Conservation (phyloP, 2,113 vertebrate genomes). For the Hemibagrus wyckioides region DNA sequence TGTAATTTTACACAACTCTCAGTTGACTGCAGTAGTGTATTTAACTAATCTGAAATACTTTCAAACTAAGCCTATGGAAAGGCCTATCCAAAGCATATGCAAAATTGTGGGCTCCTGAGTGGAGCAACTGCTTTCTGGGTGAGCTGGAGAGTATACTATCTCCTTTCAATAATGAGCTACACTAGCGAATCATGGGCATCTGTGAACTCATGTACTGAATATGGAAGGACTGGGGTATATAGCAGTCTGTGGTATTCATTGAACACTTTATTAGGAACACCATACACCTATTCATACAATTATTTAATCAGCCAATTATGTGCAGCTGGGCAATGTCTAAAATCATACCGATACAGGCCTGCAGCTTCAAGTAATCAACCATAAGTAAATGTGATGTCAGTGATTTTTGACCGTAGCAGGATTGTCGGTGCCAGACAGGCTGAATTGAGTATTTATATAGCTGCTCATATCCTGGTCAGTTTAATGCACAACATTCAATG, state of each 20-base stretch:
- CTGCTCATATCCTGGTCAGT: too few species aligned
- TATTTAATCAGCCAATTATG: too few species aligned
- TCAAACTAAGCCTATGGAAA: background rate
- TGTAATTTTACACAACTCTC: background rate
- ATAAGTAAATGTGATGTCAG: too few species aligned
- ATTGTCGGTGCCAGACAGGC: too few species aligned
- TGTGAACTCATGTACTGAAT: background rate
- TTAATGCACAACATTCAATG: too few species aligned
- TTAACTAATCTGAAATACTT: background rate
- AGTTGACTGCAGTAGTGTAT: background rate
- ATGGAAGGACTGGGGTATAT: background rate
- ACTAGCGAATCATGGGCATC: background rate
- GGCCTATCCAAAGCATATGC: slow-evolving; percentile 9
- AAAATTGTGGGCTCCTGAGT: background rate
- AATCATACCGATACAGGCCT: too few species aligned
- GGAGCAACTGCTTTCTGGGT: background rate
- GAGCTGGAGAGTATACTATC: too few species aligned
- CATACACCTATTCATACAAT: too few species aligned
- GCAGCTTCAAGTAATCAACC: too few species aligned
- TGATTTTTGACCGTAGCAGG: too few species aligned
- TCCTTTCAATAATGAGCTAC: background rate
- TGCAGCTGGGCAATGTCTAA: too few species aligned
- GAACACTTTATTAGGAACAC: background rate
- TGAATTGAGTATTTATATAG: too few species aligned
- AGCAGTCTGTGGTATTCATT: background rate